phyloP scores from a whole-genome alignment of 2,888 invertebrate genomes.

The Linyphia triangularis region DNA sequence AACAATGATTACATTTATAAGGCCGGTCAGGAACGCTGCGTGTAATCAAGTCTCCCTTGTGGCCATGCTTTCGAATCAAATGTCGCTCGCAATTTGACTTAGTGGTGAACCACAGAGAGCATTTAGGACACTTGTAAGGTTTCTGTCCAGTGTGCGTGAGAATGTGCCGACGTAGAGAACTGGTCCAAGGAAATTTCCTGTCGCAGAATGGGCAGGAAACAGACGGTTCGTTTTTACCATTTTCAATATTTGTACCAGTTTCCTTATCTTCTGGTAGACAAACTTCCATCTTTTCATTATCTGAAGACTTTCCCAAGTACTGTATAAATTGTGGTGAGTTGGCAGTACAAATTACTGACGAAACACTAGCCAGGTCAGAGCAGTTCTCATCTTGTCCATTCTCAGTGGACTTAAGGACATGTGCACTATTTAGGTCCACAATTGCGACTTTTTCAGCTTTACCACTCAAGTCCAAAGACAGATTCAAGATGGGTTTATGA shows the following conservation, averaged over 20 bases:
- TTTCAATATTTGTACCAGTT: conserved; percentile 74
- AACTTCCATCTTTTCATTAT: conserved; percentile 66
- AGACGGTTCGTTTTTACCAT: conserved; percentile 80
- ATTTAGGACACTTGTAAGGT: conserved; percentile 96
- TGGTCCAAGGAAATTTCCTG: conserved; percentile 97
- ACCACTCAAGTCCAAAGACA: conserved; percentile 58
- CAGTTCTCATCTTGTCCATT: conserved; percentile 79
- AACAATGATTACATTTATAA: conserved; percentile 89
- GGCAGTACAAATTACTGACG: conserved; percentile 88
- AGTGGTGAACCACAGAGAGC: conserved; percentile 95
- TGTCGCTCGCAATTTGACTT: conserved; percentile 98
- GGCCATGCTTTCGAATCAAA: conserved; percentile 88
- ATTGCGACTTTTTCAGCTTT: conserved; percentile 77
- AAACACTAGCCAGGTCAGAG: conserved; percentile 88
- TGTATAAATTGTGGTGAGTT: conserved; percentile 80
- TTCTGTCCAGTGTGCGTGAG: conserved; percentile 97
- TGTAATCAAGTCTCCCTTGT: conserved; percentile 78
- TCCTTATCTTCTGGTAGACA: conserved; percentile 62
- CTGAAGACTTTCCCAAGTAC: conserved; percentile 70
- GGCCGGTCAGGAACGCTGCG: conserved; percentile 88
- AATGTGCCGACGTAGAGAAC: conserved; percentile 95
- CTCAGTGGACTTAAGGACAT: conserved; percentile 41
- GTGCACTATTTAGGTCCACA: conserved; percentile 39
- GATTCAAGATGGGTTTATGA: conserved; percentile 44
- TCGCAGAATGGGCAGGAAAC: conserved; percentile 86